A percentile compares a stretch with the other conserved stretches of the same genome.
phyloP scores from a whole-genome alignment of 1,140 invertebrate genomes.

The Episyrphus balteatus region DNA sequence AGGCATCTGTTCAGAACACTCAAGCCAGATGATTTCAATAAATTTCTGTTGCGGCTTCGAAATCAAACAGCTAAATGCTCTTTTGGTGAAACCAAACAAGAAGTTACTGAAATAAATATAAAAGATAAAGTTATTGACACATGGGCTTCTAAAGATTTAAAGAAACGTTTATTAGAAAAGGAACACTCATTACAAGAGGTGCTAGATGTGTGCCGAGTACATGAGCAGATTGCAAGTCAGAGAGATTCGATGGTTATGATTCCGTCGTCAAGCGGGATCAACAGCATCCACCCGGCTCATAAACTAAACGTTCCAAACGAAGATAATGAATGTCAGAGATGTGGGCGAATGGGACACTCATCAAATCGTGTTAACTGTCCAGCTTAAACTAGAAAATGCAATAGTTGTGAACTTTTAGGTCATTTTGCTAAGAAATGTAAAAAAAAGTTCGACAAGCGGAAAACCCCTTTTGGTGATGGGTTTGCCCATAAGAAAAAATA shows the following conservation, averaged over 20 bases:
- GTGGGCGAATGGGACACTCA: too few relatives aligned
- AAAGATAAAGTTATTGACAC: constrained; percentile 21
- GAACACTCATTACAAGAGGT: constrained; percentile 13
- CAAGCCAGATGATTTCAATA: constrained; percentile 11
- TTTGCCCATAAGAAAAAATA: too few relatives aligned
- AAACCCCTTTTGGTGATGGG: too few relatives aligned
- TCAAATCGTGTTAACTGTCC: too few relatives aligned
- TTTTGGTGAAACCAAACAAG: constrained; percentile 12
- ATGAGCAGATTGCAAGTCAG: constrained; percentile 8
- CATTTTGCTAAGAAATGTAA: too few relatives aligned
- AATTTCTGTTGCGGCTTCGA: constrained; percentile 17
- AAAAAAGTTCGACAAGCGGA: too few relatives aligned
- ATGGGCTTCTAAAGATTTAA: constrained; percentile 16
- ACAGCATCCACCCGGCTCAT: too few relatives aligned
- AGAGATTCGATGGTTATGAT: constrained; percentile 7
- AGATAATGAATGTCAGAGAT: too few relatives aligned
- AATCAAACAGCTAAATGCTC: constrained; percentile 21
- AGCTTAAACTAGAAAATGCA: too few relatives aligned
- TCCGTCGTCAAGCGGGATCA: too few relatives aligned
- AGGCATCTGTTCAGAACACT: constrained; percentile 21
- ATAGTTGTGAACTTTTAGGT: too few relatives aligned
- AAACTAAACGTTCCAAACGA: too few relatives aligned
- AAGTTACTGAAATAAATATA: constrained; percentile 18
- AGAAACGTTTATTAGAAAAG: constrained; percentile 20
- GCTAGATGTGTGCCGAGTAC: constrained; percentile 10